A percentile compares a stretch with the other conserved stretches of the same genome.
These are phyloP conservation scores for Vanessa cardui DNA, from an alignment of 2,888 invertebrate species.

Conservation along the genomic window DNA sequence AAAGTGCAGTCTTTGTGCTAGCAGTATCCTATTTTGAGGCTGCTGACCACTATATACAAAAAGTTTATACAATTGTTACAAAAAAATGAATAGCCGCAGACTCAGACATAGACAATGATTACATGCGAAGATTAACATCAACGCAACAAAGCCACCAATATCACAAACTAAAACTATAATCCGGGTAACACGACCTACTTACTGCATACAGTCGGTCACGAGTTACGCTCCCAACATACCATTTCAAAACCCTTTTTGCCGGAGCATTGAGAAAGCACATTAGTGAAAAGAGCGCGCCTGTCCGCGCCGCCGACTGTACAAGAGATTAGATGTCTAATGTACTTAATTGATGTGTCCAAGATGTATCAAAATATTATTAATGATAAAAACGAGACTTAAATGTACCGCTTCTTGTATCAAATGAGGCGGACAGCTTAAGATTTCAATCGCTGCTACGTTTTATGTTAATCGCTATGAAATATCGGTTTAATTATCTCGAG, in stretches of 20 bases:
- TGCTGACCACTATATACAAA: no score
- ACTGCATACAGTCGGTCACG: conserved; percentile 14
- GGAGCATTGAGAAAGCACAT: no score
- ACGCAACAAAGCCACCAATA: conserved; percentile 5
- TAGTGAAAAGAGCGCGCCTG: neutral
- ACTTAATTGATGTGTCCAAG: conserved; percentile 37
- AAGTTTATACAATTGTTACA: no score
- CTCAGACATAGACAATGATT: neutral
- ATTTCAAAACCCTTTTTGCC: no score
- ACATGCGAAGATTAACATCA: neutral
- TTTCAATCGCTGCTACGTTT: conserved; percentile 19
- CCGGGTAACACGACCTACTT: conserved; percentile 29
- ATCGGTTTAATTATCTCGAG: conserved; percentile 28
- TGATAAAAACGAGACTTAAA: conserved; percentile 34
- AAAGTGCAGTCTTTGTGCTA: no score
- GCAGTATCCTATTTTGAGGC: no score
- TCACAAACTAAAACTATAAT: conserved; percentile 15
- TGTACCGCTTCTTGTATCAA: conserved; percentile 24
- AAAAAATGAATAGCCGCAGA: neutral
- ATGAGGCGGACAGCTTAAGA: conserved; percentile 26
- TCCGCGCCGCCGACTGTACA: conserved; percentile 9
- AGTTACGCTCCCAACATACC: no score
- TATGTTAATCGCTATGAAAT: conserved; percentile 20
- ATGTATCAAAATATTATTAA: conserved; percentile 39
- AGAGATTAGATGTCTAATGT: conserved; percentile 32